Percentiles rank a stretch among this genome's conserved stretches.
phyloP scores from a whole-genome alignment of 64 coral and sea anemone species.

The Montipora sp. region DNA sequence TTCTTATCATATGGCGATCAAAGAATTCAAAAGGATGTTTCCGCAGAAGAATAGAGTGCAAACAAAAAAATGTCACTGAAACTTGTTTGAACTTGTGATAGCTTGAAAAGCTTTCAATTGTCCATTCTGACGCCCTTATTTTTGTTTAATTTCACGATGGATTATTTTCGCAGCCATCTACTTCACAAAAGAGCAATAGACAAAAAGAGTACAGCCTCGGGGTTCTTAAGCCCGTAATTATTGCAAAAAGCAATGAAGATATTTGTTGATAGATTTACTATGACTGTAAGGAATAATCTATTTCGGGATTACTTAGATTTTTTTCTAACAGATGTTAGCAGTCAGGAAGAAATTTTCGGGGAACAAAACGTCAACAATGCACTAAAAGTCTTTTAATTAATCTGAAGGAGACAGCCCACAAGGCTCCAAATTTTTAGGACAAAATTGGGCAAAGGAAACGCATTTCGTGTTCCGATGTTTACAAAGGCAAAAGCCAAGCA shows the following conservation, averaged over 20 bases:
- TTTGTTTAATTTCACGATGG: slow-evolving; percentile 37
- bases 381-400: background rate
- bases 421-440: background rate
- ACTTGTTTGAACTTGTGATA: slow-evolving; percentile 44
- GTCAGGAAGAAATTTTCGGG: background rate
- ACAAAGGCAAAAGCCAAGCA: slow-evolving; percentile 32
- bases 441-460: slow-evolving; percentile 17
- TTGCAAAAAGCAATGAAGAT: background rate
- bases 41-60: background rate
- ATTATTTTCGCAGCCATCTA: slow-evolving; percentile 22
- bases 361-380: background rate
- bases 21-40: slow-evolving; percentile 28
- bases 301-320: background rate
- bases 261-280: slow-evolving; percentile 27
- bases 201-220: background rate
- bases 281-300: slow-evolving; percentile 11
- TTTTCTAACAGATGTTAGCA: background rate
- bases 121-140: slow-evolving; percentile 6
- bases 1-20: background rate
- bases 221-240: background rate
- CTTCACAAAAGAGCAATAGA: slow-evolving; percentile 1
- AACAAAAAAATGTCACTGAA: background rate
- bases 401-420: background rate
- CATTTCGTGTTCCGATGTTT: slow-evolving; percentile 39
- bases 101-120: slow-evolving; percentile 31